These are phyloP conservation scores for Amphipoea oculea DNA, from an alignment of 2,888 invertebrate genomes.

Conservation along the genomic window DNA sequence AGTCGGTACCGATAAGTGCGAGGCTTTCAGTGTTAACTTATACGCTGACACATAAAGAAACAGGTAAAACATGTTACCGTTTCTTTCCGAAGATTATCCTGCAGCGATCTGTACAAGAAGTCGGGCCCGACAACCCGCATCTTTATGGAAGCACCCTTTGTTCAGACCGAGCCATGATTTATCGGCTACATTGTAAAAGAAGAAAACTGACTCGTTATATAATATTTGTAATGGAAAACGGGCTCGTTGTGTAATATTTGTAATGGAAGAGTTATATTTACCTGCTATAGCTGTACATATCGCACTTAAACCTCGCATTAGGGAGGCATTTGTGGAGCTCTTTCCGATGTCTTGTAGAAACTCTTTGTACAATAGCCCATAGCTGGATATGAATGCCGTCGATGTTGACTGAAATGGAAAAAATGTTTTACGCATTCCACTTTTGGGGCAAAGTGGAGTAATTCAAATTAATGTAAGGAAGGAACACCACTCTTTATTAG, in stretches of 20 bases:
- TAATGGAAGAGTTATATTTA: slow-evolving; percentile 55
- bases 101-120: not conserved
- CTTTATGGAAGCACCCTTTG: not conserved
- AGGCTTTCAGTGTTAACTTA: too few species aligned
- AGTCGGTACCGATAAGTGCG: not conserved
- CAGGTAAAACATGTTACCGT: not conserved
- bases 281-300: slow-evolving; percentile 75
- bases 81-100: not conserved
- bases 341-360: slow-evolving; percentile 76
- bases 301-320: slow-evolving; percentile 73
- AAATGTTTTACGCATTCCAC: not conserved
- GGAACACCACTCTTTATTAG: not conserved
- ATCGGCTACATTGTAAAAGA: not conserved
- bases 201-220: not conserved
- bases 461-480: not conserved
- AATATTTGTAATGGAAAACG: not conserved
- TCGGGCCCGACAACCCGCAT: not conserved
- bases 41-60: not conserved
- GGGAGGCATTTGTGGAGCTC: slow-evolving; percentile 72
- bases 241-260: too few species aligned
- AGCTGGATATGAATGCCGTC: slow-evolving; percentile 71
- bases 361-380: slow-evolving; percentile 81
- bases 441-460: not conserved
- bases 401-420: slow-evolving; percentile 72
- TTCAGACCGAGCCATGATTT: not conserved